A percentile compares a stretch with the other conserved stretches of the same genome.
Evolutionary conservation across 1,140 invertebrate species (phyloP).

Genomic region (Heliconius eleuchia): DNA sequence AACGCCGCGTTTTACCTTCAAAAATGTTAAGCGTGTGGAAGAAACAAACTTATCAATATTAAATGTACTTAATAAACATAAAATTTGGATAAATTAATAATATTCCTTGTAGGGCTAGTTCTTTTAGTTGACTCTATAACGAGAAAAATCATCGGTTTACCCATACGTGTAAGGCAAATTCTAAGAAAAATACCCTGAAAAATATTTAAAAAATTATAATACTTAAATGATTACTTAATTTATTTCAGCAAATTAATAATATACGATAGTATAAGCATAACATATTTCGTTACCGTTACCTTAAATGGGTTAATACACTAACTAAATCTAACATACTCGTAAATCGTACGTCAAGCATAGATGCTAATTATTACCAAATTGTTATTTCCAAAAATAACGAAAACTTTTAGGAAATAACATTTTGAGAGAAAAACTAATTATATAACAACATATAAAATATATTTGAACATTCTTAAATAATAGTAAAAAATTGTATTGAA

Average conservation of each 20-base stretch:
- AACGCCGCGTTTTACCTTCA: too few relatives aligned
- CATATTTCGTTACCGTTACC: not conserved
- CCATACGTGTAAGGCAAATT: too few relatives aligned
- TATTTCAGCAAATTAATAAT: slow-evolving; percentile 2
- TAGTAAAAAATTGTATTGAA: slow-evolving; percentile 25
- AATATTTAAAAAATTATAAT: too few relatives aligned
- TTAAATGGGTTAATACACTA: slow-evolving; percentile 19
- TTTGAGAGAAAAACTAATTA: not conserved
- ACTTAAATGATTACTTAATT: not conserved
- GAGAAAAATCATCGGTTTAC: too few relatives aligned
- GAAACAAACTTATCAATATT: too few relatives aligned
- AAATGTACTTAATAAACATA: too few relatives aligned
- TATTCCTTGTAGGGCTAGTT: too few relatives aligned
- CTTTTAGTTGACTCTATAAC: too few relatives aligned
- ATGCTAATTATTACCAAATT: slow-evolving; percentile 15
- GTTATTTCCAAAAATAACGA: not conserved
- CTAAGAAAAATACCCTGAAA: too few relatives aligned
- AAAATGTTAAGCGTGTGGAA: too few relatives aligned
- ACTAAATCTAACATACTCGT: slow-evolving; percentile 24
- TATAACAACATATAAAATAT: not conserved
- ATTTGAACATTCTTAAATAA: slow-evolving; percentile 6
- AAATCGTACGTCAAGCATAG: not conserved
- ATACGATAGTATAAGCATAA: not conserved
- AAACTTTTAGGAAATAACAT: not conserved
- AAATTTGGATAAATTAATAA: too few relatives aligned